Base-by-base conservation (phyloP, 2,888 invertebrate species). In the Dryobotodes eremita region DNA sequence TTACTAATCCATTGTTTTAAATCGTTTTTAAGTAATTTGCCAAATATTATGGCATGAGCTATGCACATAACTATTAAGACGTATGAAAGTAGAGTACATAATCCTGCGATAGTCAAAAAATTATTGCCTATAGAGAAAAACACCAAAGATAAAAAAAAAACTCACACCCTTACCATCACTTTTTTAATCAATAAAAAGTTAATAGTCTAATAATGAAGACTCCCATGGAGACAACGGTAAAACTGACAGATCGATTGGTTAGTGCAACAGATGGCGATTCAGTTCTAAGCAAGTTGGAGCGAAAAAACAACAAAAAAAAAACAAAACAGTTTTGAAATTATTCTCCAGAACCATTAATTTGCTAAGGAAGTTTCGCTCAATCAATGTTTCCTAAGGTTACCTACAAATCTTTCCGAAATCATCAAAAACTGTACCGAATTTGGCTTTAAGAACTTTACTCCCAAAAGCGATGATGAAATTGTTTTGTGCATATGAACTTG, bases 161-260 rank as follows among this genome's bases (percentile, higher is more conserved):
- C 13, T 2, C 15, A 7, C 15, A 59, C 57, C 64, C 65, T 31
- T 31, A 10, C n/a, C 10, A 13, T n/a, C 42, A 31, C 6, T 66
- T 73, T 80, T 72, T 59, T 53, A 23, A 15, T n/a, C 2, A 20
- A 46, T 42, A 73, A 66, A 57, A 82, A 46, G 23, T 59, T 53
- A 0, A 73, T 55, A 36, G 23, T 53, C 8, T 55, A 59, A 26
- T 48, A 46, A 74, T 55, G 53, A 66, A 46, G 50, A 23, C 75
- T 61, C 79, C 82, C 66, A 65, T 1, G 23, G 59, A 50, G 75
- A 82, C 53, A 82, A 48, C 59, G 74, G 59, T 31, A 26, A 26
- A 10, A 53, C 53, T 61, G 36, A 26, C 53, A 48, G 66, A 73
- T 55, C 31, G 59, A 82, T 66, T n/a, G 23, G 74, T 59, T 31